phyloP scores from a whole-genome alignment of 2,113 vertebrate genomes.

The Dipodomys spectabilis region DNA sequence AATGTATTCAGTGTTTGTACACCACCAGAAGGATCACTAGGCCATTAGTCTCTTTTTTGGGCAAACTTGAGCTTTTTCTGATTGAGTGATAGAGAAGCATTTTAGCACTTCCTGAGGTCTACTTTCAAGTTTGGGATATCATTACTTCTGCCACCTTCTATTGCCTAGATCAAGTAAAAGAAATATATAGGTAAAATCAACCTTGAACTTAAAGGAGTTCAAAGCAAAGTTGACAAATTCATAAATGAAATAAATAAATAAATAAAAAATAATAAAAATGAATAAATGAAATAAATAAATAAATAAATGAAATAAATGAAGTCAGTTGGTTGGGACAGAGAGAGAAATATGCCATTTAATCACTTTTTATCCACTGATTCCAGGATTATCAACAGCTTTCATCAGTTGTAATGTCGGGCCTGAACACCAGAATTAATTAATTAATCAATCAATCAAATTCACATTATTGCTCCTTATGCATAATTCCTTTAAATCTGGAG shows the following conservation, averaged over 20 bases:
- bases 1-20: neutral
- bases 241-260: no score
- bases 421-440: neutral
- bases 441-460: neutral
- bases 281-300: no score
- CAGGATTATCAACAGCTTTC: neutral
- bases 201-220: neutral
- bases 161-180: neutral
- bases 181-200: neutral
- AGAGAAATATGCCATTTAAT: neutral
- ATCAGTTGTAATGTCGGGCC: neutral
- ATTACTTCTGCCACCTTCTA: neutral
- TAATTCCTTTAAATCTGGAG: neutral
- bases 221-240: neutral
- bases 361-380: neutral
- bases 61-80: neutral
- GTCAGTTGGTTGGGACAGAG: neutral
- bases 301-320: no score
- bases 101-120: neutral
- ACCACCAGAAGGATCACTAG: neutral
- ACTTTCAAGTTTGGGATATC: neutral
- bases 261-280: no score
- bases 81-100: neutral
- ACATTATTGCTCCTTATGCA: neutral
- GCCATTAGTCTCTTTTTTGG: neutral